Evolutionary conservation across 2,113 vertebrate genomes (phyloP).

Genomic region (Sander lucioperca): DNA sequence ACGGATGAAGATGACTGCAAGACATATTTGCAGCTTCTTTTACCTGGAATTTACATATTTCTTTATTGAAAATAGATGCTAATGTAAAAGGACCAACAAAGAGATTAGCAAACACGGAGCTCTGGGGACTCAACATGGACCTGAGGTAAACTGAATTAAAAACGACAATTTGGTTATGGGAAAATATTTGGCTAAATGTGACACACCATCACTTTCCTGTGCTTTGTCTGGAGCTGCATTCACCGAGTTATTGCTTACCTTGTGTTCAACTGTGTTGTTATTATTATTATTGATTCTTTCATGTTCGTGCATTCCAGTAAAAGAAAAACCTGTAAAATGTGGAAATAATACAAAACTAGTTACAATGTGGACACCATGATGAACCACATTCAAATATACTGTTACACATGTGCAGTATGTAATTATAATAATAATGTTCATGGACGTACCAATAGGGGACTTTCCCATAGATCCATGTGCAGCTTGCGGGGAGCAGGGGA

Average conservation of each 20-base stretch:
- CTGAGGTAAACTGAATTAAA: background rate
- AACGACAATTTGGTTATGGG: background rate
- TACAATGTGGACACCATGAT: background rate
- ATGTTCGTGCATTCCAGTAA: slow-evolving; percentile 87
- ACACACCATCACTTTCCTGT: background rate
- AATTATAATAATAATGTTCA: background rate
- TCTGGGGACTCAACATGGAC: background rate
- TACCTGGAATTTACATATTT: background rate
- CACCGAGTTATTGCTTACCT: slow-evolving; percentile 81
- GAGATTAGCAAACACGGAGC: background rate
- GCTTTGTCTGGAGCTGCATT: background rate
- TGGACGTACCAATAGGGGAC: slow-evolving; percentile 67
- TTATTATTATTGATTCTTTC: slow-evolving; percentile 79
- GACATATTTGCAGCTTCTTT: background rate
- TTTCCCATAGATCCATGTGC: slow-evolving; percentile 73
- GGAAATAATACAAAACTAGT: slow-evolving; percentile 10
- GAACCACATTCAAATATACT: background rate
- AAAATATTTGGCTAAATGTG: background rate
- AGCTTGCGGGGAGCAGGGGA: slow-evolving; percentile 71
- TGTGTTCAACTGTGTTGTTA: slow-evolving; percentile 84
- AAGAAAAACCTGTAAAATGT: slow-evolving; percentile 84
- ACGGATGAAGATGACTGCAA: background rate
- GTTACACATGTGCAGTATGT: background rate
- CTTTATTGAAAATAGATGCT: background rate
- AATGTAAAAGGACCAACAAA: background rate